These are phyloP conservation scores for Mormyrus hasselquistii DNA, from an alignment of 2,797 vertebrate genomes.

Conservation along the genomic window DNA sequence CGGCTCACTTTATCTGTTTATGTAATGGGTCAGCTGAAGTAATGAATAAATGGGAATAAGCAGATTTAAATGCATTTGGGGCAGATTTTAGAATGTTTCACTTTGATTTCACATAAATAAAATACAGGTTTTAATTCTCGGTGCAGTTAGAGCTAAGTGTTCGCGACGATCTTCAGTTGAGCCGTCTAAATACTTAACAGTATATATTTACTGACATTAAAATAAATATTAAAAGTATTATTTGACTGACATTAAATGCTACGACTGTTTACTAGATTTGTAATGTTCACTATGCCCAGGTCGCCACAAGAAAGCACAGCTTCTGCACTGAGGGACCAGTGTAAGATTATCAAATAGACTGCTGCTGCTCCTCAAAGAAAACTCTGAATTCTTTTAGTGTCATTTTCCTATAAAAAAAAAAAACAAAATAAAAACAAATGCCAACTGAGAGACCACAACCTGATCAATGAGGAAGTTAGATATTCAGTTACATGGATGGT, in stretches of 20 bases:
- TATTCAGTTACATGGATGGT: neutral
- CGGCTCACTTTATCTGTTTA: conserved; percentile 2
- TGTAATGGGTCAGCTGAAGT: neutral
- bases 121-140: neutral
- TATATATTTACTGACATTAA: neutral
- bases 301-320: neutral
- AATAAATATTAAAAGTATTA: too few relatives aligned
- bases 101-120: neutral
- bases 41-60: neutral
- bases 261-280: neutral
- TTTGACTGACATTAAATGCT: neutral
- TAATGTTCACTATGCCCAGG: neutral
- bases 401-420: neutral
- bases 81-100: neutral
- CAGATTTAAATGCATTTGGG: neutral
- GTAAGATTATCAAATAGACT: neutral
- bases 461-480: neutral
- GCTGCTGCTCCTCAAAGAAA: neutral
- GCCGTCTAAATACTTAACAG: neutral
- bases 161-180: neutral
- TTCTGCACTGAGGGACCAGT: neutral
- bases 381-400: neutral
- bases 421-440: neutral
- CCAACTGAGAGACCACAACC: neutral
- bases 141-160: neutral